These are phyloP conservation scores for Virgularia gustaviana DNA, from an alignment of 92 coral and sea anemone genomes.

Conservation along the genomic window DNA sequence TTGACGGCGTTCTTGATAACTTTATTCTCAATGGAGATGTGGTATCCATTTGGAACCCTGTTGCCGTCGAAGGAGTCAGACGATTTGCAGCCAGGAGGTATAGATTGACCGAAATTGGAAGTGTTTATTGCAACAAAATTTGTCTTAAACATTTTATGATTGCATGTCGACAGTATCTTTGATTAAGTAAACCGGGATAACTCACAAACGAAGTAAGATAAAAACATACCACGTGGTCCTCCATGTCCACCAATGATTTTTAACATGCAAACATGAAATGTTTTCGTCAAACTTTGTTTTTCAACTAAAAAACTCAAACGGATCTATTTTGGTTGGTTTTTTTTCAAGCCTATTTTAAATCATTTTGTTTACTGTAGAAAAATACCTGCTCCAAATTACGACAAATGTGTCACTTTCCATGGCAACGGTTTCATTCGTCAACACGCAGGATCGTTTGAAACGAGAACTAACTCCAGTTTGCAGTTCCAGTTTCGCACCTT, in stretches of 20 bases:
- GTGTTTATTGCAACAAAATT: too few species aligned
- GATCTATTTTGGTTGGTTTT: background rate
- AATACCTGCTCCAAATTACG: too few species aligned
- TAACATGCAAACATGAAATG: too few species aligned
- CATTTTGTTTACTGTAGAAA: too few species aligned
- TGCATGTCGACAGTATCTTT: too few species aligned
- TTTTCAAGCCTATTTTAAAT: background rate
- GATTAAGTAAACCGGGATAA: too few species aligned
- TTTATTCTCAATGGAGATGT: slow-evolving; percentile 69
- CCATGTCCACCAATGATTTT: too few species aligned
- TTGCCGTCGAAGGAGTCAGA: slow-evolving; percentile 71
- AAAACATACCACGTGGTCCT: too few species aligned
- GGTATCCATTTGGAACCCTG: slow-evolving; percentile 71
- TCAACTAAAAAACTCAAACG: too few species aligned
- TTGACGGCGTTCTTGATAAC: slow-evolving; percentile 83
- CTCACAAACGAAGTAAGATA: too few species aligned
- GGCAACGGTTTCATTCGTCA: slow-evolving; percentile 81
- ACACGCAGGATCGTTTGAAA: slow-evolving; percentile 70
- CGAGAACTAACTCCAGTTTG: slow-evolving; percentile 68
- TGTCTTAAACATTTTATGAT: too few species aligned
- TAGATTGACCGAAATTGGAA: background rate
- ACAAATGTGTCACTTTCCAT: slow-evolving; percentile 69
- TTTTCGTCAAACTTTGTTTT: too few species aligned
- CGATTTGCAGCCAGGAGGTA: slow-evolving; percentile 77
- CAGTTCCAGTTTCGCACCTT: slow-evolving; percentile 80